Evolutionary conservation across 2,797 vertebrate genomes (phyloP), one percentile per base, ranked within the genome.

Genomic region (Myripristis murdjan): DNA sequence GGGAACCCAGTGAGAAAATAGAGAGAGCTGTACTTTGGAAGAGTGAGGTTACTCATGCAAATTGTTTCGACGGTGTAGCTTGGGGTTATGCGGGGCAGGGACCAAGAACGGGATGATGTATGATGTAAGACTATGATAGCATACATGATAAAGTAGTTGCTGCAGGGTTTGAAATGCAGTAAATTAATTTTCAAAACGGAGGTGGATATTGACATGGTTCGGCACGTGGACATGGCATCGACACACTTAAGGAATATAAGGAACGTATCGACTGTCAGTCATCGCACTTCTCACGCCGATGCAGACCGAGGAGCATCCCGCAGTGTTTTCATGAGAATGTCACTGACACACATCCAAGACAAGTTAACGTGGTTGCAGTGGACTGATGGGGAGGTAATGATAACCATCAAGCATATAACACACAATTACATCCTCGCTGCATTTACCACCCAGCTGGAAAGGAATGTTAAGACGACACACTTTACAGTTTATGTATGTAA

Each of bases 241-340:
- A 14, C 62, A 58, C 58, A 70, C 14, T 1, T 44, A 1, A 63
- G 55, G 10, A 3, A 49, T 77, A 16, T 79, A 81, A 81, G 76
- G 61, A 82, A 69, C 48, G 23, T 41, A 71, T 79, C 66, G 53
- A 20, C 59, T 20, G 31, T 55, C 51, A 60, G 44, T 75, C 68
- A 58, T 58, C 23, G 37, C 43, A 35, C 52, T 37, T 18, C 73
- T 75, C 35, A 41, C 53, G 61, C 56, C 77, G 64, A 66, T 58
- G 22, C 51, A 61, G 61, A 70, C 23, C 0, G 14, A 67, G 43
- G 5, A 49, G 44, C 66, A 55, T 56, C 71, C 71, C 62, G 73
- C 67, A 33, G 20, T 69, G 43, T 75, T 75, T 69, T 73, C 39
- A 73, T 61, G 53, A 61, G 60, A 58, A n/a, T n/a, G 52, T 72